These are phyloP conservation scores for Apamea monoglypha DNA, from an alignment of 2,888 invertebrate species.

Conservation along the genomic window DNA sequence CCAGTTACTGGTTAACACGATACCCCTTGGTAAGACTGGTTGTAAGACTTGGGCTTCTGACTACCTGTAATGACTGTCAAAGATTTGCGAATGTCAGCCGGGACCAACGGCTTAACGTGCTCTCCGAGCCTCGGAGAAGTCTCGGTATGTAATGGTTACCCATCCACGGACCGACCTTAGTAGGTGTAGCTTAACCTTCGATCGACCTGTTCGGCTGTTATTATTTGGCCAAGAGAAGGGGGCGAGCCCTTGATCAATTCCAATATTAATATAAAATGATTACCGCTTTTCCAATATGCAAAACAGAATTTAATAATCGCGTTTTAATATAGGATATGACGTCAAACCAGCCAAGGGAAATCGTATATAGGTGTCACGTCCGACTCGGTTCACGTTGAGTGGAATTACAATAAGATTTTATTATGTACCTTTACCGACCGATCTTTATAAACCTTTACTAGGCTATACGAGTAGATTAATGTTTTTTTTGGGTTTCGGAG, in stretches of 20 bases:
- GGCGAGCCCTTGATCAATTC: neutral
- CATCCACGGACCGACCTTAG: neutral
- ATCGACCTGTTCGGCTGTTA: neutral
- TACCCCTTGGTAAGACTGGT: neutral
- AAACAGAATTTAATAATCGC: constrained; percentile 51
- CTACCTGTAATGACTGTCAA: neutral
- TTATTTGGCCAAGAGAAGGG: no score
- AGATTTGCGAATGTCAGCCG: neutral
- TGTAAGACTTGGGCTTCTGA: neutral
- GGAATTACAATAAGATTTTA: constrained; percentile 55
- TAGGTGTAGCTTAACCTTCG: no score
- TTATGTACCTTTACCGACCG: constrained; percentile 29
- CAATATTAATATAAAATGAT: constrained; percentile 43
- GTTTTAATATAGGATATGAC: constrained; percentile 52
- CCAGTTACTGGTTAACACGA: neutral
- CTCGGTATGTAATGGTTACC: neutral
- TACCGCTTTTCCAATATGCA: constrained; percentile 46
- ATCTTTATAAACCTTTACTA: neutral
- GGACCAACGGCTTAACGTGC: neutral
- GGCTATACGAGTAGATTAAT: no score
- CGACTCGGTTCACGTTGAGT: constrained; percentile 18
- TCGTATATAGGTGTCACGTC: constrained; percentile 49
- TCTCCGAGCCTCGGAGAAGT: neutral
- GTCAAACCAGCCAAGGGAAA: constrained; percentile 42
- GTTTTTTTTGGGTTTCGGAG: no score